phyloP scores from a whole-genome alignment of 2,888 invertebrate species.

The Trichogramma evanescens region DNA sequence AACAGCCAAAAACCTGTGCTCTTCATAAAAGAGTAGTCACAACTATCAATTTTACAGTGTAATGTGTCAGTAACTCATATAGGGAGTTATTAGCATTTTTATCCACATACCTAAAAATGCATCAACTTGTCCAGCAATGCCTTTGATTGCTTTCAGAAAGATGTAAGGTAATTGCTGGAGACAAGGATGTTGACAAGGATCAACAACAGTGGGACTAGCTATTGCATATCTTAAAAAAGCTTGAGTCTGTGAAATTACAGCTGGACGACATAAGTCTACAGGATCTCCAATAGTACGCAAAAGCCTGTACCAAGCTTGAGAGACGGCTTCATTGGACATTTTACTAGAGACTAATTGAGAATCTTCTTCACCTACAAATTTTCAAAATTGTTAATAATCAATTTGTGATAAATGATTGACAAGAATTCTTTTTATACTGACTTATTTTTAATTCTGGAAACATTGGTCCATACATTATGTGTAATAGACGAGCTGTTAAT shows the following conservation, averaged over 20 bases:
- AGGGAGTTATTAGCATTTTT: conserved; percentile 3
- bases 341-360: conserved; percentile 70
- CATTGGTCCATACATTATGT: conserved; percentile 81
- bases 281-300: conserved; percentile 92
- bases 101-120: conserved; percentile 78
- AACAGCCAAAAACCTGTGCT: conserved; percentile 17
- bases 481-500: conserved; percentile 74
- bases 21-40: conserved; percentile 16
- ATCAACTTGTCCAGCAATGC: conserved; percentile 87
- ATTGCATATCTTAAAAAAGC: conserved; percentile 75
- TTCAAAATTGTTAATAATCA: background rate
- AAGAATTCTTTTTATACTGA: conserved; percentile 42
- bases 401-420: background rate
- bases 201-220: conserved; percentile 67
- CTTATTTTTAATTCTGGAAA: conserved; percentile 77
- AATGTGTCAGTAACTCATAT: conserved; percentile 7
- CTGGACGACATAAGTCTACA: conserved; percentile 81
- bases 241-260: conserved; percentile 64
- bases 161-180: conserved; percentile 76
- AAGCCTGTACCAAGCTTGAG: conserved; percentile 94
- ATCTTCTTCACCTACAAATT: conserved; percentile 74
- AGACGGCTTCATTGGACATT: conserved; percentile 83
- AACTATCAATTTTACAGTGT: conserved; percentile 16
- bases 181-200: conserved; percentile 88
- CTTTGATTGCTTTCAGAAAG: conserved; percentile 89